Conservation (phyloP, 2,888 invertebrate genomes). For the Ennomos quercinarius region DNA sequence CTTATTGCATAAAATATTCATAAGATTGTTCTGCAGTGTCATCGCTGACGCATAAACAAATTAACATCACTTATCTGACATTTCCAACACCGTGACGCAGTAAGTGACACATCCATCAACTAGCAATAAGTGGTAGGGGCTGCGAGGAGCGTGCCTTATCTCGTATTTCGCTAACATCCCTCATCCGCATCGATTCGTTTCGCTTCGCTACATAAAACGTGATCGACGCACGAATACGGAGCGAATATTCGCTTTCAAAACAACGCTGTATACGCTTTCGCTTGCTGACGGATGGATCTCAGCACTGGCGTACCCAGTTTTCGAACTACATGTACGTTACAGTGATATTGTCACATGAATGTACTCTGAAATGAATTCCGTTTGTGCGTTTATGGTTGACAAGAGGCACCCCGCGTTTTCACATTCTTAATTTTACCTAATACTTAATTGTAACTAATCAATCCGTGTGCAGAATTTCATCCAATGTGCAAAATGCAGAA, state of each 20-base stretch:
- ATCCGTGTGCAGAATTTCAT: too few relatives aligned
- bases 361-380: too few relatives aligned
- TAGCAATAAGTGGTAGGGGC: constrained; percentile 49
- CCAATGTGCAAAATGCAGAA: too few relatives aligned
- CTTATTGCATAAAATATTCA: constrained; percentile 2
- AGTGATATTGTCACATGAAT: too few relatives aligned
- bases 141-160: constrained; percentile 69
- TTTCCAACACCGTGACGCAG: constrained; percentile 19
- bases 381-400: too few relatives aligned
- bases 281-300: constrained; percentile 6
- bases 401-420: too few relatives aligned
- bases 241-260: constrained; percentile 29
- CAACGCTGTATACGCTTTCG: constrained; percentile 19
- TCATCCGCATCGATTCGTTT: constrained; percentile 67
- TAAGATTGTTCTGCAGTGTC: constrained; percentile 11
- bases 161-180: constrained; percentile 62
- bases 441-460: too few relatives aligned
- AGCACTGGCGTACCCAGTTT: background rate
- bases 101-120: constrained; percentile 42
- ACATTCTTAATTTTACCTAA: too few relatives aligned
- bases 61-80: constrained; percentile 31
- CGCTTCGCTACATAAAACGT: constrained; percentile 62
- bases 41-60: constrained; percentile 13
- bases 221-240: constrained; percentile 39
- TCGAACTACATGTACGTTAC: too few relatives aligned